Evolutionary conservation across 53 echinoderm and acorn worm genomes (phyloP).

Genomic region (Luidia sarsii): DNA sequence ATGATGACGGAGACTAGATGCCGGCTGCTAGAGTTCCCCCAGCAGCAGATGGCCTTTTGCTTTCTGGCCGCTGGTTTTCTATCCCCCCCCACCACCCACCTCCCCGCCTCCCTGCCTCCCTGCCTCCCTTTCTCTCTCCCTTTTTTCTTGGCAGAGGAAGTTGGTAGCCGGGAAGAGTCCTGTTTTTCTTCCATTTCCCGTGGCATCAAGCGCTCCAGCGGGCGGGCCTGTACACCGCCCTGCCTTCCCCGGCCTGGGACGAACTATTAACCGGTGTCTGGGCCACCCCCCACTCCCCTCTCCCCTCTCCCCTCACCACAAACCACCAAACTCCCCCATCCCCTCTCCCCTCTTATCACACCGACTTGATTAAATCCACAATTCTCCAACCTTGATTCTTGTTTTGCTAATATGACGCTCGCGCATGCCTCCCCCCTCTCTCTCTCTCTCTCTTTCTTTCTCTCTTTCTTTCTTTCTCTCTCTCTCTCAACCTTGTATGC

Average conservation of each 20-base stretch:
- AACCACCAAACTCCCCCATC: too few relatives aligned
- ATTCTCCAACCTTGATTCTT: conserved; percentile 52
- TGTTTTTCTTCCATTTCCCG: conserved; percentile 55
- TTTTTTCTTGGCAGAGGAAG: too few relatives aligned
- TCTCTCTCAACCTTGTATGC: neutral
- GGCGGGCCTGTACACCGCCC: too few relatives aligned
- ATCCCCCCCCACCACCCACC: too few relatives aligned
- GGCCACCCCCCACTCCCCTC: neutral
- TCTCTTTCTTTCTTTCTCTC: neutral
- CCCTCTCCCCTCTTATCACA: too few relatives aligned
- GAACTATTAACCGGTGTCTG: conserved; percentile 40
- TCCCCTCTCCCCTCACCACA: too few relatives aligned
- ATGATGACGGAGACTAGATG: neutral
- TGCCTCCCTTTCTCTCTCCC: too few relatives aligned
- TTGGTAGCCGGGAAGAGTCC: too few relatives aligned
- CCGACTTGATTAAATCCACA: conserved; percentile 55
- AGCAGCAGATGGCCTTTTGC: conserved; percentile 46
- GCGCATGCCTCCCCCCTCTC: conserved; percentile 21
- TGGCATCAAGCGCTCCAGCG: neutral
- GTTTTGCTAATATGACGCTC: conserved; percentile 52
- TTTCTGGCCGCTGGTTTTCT: too few relatives aligned
- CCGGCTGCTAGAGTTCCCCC: too few relatives aligned
- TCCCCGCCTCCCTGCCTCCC: too few relatives aligned
- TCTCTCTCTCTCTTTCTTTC: neutral
- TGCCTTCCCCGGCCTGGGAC: too few relatives aligned